Conservation (phyloP, 2,888 invertebrate genomes). For the Cephalotes varians region DNA sequence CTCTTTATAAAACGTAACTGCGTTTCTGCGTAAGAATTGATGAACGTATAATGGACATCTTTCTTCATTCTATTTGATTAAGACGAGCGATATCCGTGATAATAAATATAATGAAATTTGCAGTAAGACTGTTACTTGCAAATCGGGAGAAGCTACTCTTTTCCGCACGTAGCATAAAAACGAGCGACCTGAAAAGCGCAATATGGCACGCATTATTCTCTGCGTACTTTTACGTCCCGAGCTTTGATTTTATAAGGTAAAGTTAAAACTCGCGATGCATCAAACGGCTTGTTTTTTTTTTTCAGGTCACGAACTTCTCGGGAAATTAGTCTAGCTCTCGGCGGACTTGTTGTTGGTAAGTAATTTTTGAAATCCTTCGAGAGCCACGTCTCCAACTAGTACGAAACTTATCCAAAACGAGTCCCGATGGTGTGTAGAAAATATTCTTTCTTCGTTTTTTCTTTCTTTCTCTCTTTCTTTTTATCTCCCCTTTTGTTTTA, state of each 20-base stretch:
- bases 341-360: conserved; percentile 65
- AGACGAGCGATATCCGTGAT: background rate
- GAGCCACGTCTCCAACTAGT: conserved; percentile 42
- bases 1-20: background rate
- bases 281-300: conserved; percentile 34
- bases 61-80: background rate
- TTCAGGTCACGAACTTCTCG: conserved; percentile 57
- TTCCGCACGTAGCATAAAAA: background rate
- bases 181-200: background rate
- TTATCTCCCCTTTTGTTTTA: conserved; percentile 14
- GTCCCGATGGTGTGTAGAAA: conserved; percentile 44
- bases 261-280: background rate
- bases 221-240: background rate
- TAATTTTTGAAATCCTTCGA: conserved; percentile 69
- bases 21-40: background rate
- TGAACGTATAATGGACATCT: background rate
- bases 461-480: background rate
- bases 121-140: background rate
- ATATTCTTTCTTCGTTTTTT: background rate
- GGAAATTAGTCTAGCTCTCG: conserved; percentile 58
- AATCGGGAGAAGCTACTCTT: background rate
- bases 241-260: background rate
- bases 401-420: conserved; percentile 57
- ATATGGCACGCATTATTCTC: background rate
- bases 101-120: background rate